Percentiles rank a stretch among this genome's conserved stretches.
phyloP scores from a whole-genome alignment of 2,888 invertebrate species.

The Eilema depressum region DNA sequence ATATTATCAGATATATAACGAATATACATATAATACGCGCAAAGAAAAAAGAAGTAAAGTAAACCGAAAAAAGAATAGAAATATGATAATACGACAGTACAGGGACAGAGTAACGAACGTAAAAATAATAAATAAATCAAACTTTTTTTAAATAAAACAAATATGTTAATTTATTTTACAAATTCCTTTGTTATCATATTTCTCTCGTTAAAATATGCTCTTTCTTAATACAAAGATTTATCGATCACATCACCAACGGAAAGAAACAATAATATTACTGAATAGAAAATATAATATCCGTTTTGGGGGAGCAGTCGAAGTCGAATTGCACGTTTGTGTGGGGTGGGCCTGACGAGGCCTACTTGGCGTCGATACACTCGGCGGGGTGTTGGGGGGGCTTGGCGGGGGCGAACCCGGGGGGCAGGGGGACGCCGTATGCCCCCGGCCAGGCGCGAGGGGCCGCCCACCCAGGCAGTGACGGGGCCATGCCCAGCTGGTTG shows the following conservation, averaged over 20 bases:
- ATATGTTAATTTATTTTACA: constrained; percentile 87
- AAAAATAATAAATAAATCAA: constrained; percentile 67
- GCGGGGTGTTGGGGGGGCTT: constrained; percentile 74
- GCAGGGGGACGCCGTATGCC: constrained; percentile 73
- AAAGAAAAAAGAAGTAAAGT: constrained; percentile 58
- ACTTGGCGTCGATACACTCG: constrained; percentile 86
- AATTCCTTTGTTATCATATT: constrained; percentile 87
- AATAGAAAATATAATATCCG: constrained; percentile 71
- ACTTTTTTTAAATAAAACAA: constrained; percentile 80
- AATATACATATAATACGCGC: constrained; percentile 73
- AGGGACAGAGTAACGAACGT: constrained; percentile 57
- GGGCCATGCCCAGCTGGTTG: constrained; percentile 68
- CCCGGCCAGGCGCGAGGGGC: constrained; percentile 56
- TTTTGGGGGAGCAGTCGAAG: constrained; percentile 42
- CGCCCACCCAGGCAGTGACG: constrained; percentile 26
- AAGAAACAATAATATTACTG: constrained; percentile 68
- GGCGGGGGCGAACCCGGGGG: constrained; percentile 82
- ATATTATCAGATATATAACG: constrained; percentile 66
- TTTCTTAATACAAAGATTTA: constrained; percentile 85
- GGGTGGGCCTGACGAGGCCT: constrained; percentile 46
- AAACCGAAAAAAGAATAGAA: constrained; percentile 63
- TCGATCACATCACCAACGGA: constrained; percentile 83
- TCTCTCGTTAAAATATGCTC: constrained; percentile 86
- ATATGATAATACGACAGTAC: constrained; percentile 67
- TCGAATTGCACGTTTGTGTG: constrained; percentile 51